Evolutionary conservation across 2,888 invertebrate genomes (phyloP).

Genomic region (Laothoe populi): DNA sequence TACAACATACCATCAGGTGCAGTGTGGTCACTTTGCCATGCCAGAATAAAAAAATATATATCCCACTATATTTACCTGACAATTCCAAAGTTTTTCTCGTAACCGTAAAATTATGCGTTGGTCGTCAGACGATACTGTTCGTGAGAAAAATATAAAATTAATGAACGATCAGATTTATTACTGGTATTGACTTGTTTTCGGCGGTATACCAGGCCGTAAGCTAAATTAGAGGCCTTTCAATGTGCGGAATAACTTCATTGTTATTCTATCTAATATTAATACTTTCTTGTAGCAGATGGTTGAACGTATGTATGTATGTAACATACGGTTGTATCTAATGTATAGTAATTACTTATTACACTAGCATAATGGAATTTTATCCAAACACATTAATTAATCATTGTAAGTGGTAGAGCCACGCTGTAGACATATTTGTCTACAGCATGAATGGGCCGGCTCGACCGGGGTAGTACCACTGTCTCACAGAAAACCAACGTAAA

Average conservation of each 20-base stretch:
- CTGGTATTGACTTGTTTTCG: background rate
- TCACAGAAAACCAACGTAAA: too few relatives aligned
- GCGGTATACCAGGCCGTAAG: background rate
- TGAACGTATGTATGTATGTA: background rate
- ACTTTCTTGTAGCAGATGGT: background rate
- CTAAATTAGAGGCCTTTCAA: background rate
- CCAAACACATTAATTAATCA: background rate
- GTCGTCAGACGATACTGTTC: background rate
- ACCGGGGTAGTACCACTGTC: too few relatives aligned
- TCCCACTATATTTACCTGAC: background rate
- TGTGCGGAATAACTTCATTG: background rate
- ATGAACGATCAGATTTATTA: background rate
- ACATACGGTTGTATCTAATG: background rate
- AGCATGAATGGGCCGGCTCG: too few relatives aligned
- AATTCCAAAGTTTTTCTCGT: background rate
- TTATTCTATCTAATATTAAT: background rate
- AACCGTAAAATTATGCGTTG: background rate
- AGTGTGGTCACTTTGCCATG: too few relatives aligned
- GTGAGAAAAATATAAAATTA: background rate
- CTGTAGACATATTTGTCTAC: too few relatives aligned
- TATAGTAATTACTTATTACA: background rate
- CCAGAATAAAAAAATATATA: background rate
- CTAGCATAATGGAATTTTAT: background rate
- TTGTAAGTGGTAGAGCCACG: too few relatives aligned
- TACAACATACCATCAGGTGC: too few relatives aligned